These are phyloP conservation scores for Diorhabda elongata DNA, from an alignment of 1,140 invertebrate species.

Conservation along the genomic window DNA sequence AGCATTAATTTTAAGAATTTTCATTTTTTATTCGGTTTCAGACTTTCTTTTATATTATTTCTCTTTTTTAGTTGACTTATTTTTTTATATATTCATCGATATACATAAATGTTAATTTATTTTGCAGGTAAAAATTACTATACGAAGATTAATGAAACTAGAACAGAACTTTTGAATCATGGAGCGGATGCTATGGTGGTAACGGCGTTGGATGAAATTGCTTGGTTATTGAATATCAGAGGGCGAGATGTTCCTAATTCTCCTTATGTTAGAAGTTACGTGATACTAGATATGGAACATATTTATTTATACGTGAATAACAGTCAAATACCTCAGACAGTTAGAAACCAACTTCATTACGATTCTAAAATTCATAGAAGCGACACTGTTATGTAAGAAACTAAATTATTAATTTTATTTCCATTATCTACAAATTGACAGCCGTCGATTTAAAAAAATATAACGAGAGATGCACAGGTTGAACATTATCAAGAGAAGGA, in stretches of 20 bases:
- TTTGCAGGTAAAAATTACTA: constrained; percentile 62
- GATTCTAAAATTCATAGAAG: constrained; percentile 18
- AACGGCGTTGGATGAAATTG: constrained; percentile 87
- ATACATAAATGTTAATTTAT: constrained; percentile 2
- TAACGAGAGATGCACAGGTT: too few species aligned
- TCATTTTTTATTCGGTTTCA: too few species aligned
- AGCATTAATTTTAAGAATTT: too few species aligned
- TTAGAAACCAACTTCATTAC: constrained; percentile 33
- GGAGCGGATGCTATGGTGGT: constrained; percentile 76
- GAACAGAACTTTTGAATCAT: constrained; percentile 60
- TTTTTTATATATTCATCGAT: too few species aligned
- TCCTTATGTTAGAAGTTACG: constrained; percentile 75
- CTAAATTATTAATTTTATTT: too few species aligned
- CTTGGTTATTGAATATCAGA: constrained; percentile 93
- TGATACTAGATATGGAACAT: constrained; percentile 56
- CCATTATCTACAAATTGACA: too few species aligned
- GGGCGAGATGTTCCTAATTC: constrained; percentile 85
- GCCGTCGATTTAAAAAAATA: too few species aligned
- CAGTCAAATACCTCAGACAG: constrained; percentile 37
- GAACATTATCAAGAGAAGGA: too few species aligned
- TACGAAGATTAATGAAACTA: constrained; percentile 66
- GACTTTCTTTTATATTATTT: too few species aligned
- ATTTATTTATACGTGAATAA: constrained; percentile 61
- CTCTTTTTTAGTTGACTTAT: too few species aligned
- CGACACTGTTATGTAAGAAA: constrained; percentile 37